Evolutionary conservation across 2,113 vertebrate species (phyloP), one percentile per base, ranked within the genome.

Genomic region (Delphinapterus leucas): DNA sequence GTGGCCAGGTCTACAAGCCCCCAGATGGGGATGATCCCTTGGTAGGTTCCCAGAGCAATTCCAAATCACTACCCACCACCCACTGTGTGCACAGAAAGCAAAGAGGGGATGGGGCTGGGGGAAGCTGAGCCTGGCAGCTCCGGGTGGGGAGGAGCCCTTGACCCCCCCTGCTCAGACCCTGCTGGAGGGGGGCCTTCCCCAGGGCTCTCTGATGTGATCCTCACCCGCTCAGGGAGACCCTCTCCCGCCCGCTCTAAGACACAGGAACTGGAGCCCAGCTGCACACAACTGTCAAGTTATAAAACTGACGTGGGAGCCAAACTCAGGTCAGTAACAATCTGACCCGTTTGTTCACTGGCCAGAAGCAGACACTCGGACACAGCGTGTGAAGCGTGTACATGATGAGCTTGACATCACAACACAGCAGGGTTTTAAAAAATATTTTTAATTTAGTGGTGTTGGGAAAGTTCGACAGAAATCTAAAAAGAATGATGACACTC

Each of bases 131-230:
- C 76, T 2, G 28, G 20, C 31, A 79, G 47, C 76, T 79, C 18
- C 1, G 11, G 74, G 1, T 11, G 3, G 21, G 28, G 13, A 12
- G 60, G 60, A 26, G 60, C 60, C 1, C 60, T 10, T 10, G 63
- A 31, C 11, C 21, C 61, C 61, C 61, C 28, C 63, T 65, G 63
- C 28, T 26, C 60, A 25, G 60, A 25, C 60, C 60, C 60, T 20
- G 73, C 73, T n/a, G 49, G 21, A 26, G 20, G 44, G 2, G 76
- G 7, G 11, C 3, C 11, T 12, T 6, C 73, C 26, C 15, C 65
- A n/a, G 28, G 1, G 6, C 53, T 36, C 20, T 58, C 79, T 44
- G 5, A 3, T 0, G 0, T 8, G 23, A 4, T 11, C 55, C 80
- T 81, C 15, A 38, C 17, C 15, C 7, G 1, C 25, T 18, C 33